phyloP scores from a whole-genome alignment of 2,797 vertebrate species.

The Diplodus puntazzo region DNA sequence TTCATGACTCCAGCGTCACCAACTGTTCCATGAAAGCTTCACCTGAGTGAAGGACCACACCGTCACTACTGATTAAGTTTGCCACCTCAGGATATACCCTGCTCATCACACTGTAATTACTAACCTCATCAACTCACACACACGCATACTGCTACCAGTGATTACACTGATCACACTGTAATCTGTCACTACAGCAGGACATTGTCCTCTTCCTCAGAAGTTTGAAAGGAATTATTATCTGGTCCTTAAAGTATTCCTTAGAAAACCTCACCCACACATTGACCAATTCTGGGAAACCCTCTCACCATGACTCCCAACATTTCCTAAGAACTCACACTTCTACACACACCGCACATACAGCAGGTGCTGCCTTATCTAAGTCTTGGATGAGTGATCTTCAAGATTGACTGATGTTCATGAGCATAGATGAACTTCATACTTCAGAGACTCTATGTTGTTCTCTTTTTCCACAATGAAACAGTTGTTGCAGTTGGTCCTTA shows the following conservation, averaged over 20 bases:
- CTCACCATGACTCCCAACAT: neutral
- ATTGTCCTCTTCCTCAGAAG: neutral
- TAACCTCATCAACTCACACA: neutral
- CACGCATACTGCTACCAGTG: neutral
- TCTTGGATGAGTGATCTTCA: neutral
- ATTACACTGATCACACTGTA: neutral
- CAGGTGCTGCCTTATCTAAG: neutral
- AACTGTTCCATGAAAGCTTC: conserved; percentile 19
- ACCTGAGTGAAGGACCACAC: neutral
- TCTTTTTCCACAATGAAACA: neutral
- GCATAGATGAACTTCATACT: neutral
- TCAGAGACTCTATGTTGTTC: neutral
- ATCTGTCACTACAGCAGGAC: conserved; percentile 6
- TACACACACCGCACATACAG: too few species aligned
- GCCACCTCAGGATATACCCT: neutral
- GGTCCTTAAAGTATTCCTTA: neutral
- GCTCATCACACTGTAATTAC: conserved; percentile 1
- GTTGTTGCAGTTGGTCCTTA: neutral
- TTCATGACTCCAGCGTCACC: neutral
- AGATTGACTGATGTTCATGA: neutral
- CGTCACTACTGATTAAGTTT: neutral
- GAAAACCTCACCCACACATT: conserved; percentile 17
- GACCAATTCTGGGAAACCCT: conserved; percentile 11
- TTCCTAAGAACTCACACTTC: neutral
- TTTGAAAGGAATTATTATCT: neutral